These are phyloP conservation scores for Allophyes oxyacanthae DNA, from an alignment of 2,888 invertebrate species.

Conservation along the genomic window DNA sequence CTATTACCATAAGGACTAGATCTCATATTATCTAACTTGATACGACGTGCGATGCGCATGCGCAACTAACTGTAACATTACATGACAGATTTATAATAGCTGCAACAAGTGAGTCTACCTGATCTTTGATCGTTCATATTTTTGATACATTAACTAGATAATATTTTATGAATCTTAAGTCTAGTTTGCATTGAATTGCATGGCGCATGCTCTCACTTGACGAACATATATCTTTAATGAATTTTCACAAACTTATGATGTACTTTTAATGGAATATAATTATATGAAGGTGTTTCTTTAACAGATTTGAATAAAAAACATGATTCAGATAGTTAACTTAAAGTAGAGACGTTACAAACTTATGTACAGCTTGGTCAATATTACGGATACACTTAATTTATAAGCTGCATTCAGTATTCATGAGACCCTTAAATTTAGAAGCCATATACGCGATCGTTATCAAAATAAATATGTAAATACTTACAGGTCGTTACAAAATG, in stretches of 20 bases:
- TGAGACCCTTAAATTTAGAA: slow-evolving; percentile 50
- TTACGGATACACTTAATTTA: slow-evolving; percentile 45
- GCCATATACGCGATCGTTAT: slow-evolving; percentile 31
- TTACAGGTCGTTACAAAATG: slow-evolving; percentile 44
- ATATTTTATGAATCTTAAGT: slow-evolving; percentile 18
- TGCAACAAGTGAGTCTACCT: slow-evolving; percentile 11
- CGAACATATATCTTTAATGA: neutral
- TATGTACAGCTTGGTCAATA: slow-evolving; percentile 45
- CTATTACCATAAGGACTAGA: slow-evolving; percentile 54
- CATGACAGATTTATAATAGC: too few species aligned
- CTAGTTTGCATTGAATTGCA: slow-evolving; percentile 15
- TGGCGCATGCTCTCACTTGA: neutral
- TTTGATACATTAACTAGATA: slow-evolving; percentile 6
- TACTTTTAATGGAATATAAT: slow-evolving; percentile 3
- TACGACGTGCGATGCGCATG: slow-evolving; percentile 30
- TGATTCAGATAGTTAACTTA: slow-evolving; percentile 13
- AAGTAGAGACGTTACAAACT: slow-evolving; percentile 23
- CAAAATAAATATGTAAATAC: slow-evolving; percentile 45
- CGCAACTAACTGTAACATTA: slow-evolving; percentile 6
- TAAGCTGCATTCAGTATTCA: slow-evolving; percentile 44
- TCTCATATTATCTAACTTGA: slow-evolving; percentile 42
- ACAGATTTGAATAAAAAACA: slow-evolving; percentile 2
- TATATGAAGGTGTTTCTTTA: neutral
- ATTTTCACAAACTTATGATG: neutral
- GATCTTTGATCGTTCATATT: slow-evolving; percentile 28